Percentiles rank a stretch among this genome's conserved stretches.
Conservation (phyloP, 2,113 vertebrate genomes). For the Sinocyclocheilus anophthalmus region DNA sequence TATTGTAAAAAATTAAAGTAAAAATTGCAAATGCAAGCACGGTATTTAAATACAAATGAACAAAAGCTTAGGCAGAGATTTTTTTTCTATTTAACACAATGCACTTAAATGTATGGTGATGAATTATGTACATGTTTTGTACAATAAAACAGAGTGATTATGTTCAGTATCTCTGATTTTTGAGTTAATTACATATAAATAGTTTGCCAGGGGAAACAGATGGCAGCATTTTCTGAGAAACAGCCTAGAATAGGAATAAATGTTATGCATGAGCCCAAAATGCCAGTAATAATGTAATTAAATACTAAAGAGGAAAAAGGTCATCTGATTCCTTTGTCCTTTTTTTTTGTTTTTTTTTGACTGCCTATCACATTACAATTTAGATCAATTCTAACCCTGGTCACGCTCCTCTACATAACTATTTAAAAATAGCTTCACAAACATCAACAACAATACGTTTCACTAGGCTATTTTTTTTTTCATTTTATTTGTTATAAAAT, state of each 20-base stretch:
- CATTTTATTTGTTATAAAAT: not conserved
- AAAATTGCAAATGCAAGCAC: too few species aligned
- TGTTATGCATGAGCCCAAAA: not conserved
- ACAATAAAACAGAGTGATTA: not conserved
- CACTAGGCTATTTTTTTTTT: too few species aligned
- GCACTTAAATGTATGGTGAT: too few species aligned
- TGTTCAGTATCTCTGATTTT: not conserved
- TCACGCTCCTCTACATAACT: not conserved
- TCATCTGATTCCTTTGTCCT: not conserved
- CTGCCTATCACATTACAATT: not conserved
- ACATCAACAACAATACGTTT: not conserved
- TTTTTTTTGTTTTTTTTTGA: not conserved
- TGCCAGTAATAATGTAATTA: not conserved
- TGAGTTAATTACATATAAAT: not conserved
- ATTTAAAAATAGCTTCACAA: not conserved
- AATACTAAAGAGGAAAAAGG: not conserved
- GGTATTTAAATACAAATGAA: too few species aligned
- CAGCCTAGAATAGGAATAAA: not conserved
- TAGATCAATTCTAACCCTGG: not conserved
- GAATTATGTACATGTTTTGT: not conserved
- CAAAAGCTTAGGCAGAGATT: too few species aligned
- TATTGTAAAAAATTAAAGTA: too few species aligned
- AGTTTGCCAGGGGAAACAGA: not conserved
- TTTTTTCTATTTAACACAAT: too few species aligned
- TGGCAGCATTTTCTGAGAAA: not conserved